Conservation (phyloP, 1,140 invertebrate genomes). For the Hydropsyche tenuis region DNA sequence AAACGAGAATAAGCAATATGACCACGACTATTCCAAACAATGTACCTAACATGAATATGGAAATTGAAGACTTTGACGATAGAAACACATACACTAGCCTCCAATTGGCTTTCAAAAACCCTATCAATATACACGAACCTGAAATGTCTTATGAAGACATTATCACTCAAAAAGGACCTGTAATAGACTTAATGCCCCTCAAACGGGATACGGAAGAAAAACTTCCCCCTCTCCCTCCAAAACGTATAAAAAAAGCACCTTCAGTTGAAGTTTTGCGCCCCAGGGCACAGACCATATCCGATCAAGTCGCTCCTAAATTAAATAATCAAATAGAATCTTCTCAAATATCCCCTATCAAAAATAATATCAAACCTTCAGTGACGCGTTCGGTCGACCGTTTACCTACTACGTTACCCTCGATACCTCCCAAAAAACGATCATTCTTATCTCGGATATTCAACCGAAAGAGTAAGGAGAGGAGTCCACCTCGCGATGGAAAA, state of each 20-base stretch:
- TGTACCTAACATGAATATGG: slow-evolving; percentile 55
- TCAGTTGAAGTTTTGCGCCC: slow-evolving; percentile 55
- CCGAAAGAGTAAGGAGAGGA: slow-evolving; percentile 55
- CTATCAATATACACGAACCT: slow-evolving; percentile 65
- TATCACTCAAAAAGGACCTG: slow-evolving; percentile 58
- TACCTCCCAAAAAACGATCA: slow-evolving; percentile 57
- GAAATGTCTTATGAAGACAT: slow-evolving; percentile 67
- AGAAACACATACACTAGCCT: slow-evolving; percentile 81
- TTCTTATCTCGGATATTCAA: slow-evolving; percentile 60
- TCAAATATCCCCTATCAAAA: slow-evolving; percentile 20
- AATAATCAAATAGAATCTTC: slow-evolving; percentile 51
- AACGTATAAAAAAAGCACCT: slow-evolving; percentile 72
- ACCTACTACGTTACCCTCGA: slow-evolving; percentile 55
- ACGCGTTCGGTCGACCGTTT: slow-evolving; percentile 50
- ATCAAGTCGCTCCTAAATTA: slow-evolving; percentile 55
- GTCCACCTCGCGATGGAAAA: slow-evolving; percentile 55
- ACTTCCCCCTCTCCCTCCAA: slow-evolving; percentile 79
- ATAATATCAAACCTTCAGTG: slow-evolving; percentile 26
- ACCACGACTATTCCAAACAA: slow-evolving; percentile 55
- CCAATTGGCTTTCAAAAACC: slow-evolving; percentile 87
- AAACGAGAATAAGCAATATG: slow-evolving; percentile 62
- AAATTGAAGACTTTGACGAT: slow-evolving; percentile 73
- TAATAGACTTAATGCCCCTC: slow-evolving; percentile 60
- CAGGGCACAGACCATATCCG: slow-evolving; percentile 50
- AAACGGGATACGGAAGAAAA: slow-evolving; percentile 66